These are phyloP conservation scores for Helicoverpa zea DNA, from an alignment of 1,140 invertebrate species.

Conservation along the genomic window DNA sequence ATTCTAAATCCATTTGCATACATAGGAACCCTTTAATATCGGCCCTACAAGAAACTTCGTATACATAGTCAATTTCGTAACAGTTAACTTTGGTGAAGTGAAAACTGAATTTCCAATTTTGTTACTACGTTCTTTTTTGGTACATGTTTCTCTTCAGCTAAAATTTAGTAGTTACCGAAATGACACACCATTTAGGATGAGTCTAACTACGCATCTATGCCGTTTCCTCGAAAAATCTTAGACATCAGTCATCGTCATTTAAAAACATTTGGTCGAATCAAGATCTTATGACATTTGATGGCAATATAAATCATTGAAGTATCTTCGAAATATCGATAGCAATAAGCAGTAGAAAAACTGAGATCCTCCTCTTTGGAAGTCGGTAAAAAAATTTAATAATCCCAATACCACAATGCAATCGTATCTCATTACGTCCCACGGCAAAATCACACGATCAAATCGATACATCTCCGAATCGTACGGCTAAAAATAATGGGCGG, in stretches of 20 bases:
- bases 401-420: not conserved
- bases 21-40: not conserved
- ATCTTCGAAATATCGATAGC: too few relatives aligned
- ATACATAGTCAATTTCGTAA: not conserved
- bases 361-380: too few relatives aligned
- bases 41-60: not conserved
- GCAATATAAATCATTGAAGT: too few relatives aligned
- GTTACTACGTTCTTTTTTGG: not conserved
- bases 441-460: not conserved
- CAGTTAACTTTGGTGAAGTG: not conserved
- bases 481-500: slow-evolving; percentile 41
- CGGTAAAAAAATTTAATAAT: not conserved
- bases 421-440: not conserved
- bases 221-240: too few relatives aligned
- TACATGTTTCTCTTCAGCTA: too few relatives aligned
- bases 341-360: too few relatives aligned
- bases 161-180: too few relatives aligned
- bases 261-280: too few relatives aligned
- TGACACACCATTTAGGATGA: too few relatives aligned
- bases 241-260: too few relatives aligned
- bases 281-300: too few relatives aligned
- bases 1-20: not conserved
- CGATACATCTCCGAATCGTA: not conserved
- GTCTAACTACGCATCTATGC: too few relatives aligned
- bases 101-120: slow-evolving; percentile 1